Conservation (phyloP, 2,888 invertebrate species). For the Acleris sparsana region DNA sequence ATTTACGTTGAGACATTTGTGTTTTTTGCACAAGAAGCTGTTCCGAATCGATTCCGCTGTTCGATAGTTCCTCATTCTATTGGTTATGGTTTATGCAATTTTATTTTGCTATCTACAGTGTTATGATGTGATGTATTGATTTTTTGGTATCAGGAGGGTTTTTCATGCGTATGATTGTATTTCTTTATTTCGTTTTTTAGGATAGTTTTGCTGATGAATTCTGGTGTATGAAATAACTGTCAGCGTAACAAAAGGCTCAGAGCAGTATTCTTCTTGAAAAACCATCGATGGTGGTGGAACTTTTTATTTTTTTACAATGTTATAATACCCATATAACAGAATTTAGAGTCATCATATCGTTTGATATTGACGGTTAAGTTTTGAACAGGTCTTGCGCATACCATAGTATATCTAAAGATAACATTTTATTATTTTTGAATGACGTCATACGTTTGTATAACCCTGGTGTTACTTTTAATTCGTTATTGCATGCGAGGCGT, state of each 20-base stretch:
- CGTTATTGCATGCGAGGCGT: not conserved
- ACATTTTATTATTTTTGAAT: too few relatives aligned
- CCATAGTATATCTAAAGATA: too few relatives aligned
- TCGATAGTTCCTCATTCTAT: not conserved
- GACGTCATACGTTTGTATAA: not conserved
- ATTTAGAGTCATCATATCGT: too few relatives aligned
- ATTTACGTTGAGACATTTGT: constrained; percentile 4
- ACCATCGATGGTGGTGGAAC: too few relatives aligned
- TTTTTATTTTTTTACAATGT: too few relatives aligned
- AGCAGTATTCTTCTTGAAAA: too few relatives aligned
- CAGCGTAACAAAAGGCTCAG: too few relatives aligned
- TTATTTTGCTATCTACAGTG: too few relatives aligned
- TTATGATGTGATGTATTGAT: too few relatives aligned
- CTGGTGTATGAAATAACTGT: not conserved
- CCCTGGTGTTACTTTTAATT: not conserved
- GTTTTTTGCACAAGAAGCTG: not conserved
- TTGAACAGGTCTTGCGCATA: too few relatives aligned
- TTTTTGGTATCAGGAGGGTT: not conserved
- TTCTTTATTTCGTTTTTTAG: not conserved
- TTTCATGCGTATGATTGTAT: constrained; percentile 2
- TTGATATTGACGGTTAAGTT: too few relatives aligned
- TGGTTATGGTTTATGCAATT: not conserved
- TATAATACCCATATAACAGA: too few relatives aligned
- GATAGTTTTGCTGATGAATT: not conserved
- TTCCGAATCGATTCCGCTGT: not conserved